Conservation (phyloP, 2,888 invertebrate genomes). For the Rhagium mordax region DNA sequence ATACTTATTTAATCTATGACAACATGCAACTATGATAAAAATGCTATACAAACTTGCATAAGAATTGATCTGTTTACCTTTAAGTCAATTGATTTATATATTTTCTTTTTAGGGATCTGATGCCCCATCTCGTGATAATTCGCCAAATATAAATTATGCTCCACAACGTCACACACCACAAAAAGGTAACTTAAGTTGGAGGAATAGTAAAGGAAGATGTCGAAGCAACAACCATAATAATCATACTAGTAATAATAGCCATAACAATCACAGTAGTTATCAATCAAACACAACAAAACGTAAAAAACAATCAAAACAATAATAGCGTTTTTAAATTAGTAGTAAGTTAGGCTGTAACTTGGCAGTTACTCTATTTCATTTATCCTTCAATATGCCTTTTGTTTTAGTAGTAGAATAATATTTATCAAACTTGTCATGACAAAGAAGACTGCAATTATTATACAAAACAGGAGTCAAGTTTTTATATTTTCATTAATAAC, state of each 20-base stretch:
- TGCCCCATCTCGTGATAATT: conserved; percentile 67
- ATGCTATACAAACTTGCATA: too few relatives aligned
- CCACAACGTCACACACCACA: conserved; percentile 51
- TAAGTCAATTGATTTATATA: neutral
- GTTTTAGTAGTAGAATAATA: conserved; percentile 22
- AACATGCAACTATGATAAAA: too few relatives aligned
- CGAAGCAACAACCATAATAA: conserved; percentile 50
- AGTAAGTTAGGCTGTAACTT: conserved; percentile 29
- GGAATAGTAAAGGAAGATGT: conserved; percentile 46
- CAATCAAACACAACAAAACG: conserved; percentile 55
- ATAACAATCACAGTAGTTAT: conserved; percentile 49
- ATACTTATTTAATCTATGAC: too few relatives aligned
- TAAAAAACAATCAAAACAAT: conserved; percentile 60
- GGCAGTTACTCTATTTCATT: conserved; percentile 36
- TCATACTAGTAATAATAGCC: conserved; percentile 49
- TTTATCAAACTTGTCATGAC: conserved; percentile 19
- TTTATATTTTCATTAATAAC: neutral
- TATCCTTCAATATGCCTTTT: conserved; percentile 35
- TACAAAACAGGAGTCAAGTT: too few relatives aligned
- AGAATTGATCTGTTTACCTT: too few relatives aligned
- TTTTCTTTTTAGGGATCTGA: conserved; percentile 64
- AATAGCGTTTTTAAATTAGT: conserved; percentile 39
- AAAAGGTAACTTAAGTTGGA: conserved; percentile 39
- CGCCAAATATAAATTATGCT: conserved; percentile 63
- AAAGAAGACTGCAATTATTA: conserved; percentile 17